These are phyloP conservation scores for Turritopsis dohrnii DNA, from an alignment of 30 jellyfish, hydroid and myxozoan species.

Conservation along the genomic window DNA sequence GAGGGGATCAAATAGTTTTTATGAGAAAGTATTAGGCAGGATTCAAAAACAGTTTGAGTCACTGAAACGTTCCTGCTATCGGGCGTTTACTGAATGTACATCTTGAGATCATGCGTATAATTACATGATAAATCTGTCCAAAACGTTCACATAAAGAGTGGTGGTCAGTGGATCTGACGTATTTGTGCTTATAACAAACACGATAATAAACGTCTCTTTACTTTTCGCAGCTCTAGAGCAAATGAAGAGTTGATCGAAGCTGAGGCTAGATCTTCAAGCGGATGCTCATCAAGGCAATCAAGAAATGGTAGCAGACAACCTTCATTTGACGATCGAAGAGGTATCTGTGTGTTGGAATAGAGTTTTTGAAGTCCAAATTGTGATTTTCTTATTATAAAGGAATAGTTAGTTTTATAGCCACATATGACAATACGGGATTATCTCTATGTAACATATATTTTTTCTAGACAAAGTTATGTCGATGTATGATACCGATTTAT, in stretches of 20 bases:
- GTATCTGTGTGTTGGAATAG: background rate
- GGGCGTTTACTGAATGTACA: too few species aligned
- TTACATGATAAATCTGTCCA: too few species aligned
- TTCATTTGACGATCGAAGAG: slow-evolving; percentile 5
- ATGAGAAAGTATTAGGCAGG: too few species aligned
- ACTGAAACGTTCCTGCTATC: too few species aligned
- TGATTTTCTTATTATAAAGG: background rate
- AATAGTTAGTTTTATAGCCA: background rate
- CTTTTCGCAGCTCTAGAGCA: background rate
- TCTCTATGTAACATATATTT: too few species aligned
- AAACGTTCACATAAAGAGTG: too few species aligned
- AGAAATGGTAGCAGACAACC: background rate
- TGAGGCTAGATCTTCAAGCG: background rate
- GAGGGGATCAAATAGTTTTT: too few species aligned
- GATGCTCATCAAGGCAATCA: background rate
- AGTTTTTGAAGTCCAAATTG: background rate
- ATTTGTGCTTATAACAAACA: background rate
- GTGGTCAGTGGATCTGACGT: too few species aligned
- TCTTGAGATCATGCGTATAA: too few species aligned
- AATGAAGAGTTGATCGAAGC: slow-evolving; percentile 8
- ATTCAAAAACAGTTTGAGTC: too few species aligned
- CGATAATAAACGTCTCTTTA: background rate
- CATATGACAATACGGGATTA: too few species aligned
- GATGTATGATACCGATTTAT: background rate
- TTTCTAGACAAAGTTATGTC: slow-evolving; percentile 1